Evolutionary conservation across 1,140 invertebrate genomes (phyloP).

Genomic region (Eurytemora carolleeae): DNA sequence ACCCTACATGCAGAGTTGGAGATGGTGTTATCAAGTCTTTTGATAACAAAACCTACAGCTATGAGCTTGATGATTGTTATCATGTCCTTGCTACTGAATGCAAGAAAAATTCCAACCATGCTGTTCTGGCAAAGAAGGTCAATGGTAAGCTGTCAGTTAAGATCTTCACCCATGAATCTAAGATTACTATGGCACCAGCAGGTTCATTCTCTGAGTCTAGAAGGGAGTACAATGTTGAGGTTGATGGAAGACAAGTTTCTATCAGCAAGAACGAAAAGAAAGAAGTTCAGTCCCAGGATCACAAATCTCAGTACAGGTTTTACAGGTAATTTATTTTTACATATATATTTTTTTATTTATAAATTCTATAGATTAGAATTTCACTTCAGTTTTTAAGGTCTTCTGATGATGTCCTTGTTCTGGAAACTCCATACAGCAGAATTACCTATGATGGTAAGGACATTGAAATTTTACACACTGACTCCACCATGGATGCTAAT

Average conservation of each 20-base stretch:
- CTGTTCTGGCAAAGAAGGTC: background rate
- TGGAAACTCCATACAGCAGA: background rate
- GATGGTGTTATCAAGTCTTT: background rate
- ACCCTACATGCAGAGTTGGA: background rate
- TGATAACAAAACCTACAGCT: background rate
- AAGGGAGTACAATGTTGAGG: background rate
- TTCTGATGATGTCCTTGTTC: background rate
- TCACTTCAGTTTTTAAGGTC: background rate
- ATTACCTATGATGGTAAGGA: background rate
- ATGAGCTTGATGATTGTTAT: background rate
- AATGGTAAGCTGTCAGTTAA: background rate
- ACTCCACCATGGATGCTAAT: background rate
- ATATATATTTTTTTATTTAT: background rate
- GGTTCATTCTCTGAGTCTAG: background rate
- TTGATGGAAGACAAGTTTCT: background rate
- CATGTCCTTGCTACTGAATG: background rate
- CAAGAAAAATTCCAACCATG: background rate
- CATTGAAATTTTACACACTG: background rate
- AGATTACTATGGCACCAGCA: background rate
- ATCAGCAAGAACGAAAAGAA: background rate
- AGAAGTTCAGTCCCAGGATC: background rate
- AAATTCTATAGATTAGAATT: background rate
- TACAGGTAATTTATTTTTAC: background rate
- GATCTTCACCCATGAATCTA: background rate
- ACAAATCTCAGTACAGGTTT: background rate